phyloP scores from a whole-genome alignment of 2,888 invertebrate genomes.

The Amiota mariae region DNA sequence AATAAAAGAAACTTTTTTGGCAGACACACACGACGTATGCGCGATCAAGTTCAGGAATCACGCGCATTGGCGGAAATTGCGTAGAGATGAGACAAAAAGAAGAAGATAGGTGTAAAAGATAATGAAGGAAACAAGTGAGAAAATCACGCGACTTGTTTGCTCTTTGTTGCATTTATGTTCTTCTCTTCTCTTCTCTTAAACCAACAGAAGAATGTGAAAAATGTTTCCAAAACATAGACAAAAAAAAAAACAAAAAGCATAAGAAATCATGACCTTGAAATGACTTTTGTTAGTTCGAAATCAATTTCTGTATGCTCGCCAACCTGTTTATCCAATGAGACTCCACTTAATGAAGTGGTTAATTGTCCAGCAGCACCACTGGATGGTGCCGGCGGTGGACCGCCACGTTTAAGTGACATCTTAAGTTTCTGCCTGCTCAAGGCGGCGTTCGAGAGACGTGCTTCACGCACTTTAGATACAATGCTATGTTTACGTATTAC shows the following conservation, averaged over 20 bases:
- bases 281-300: background rate
- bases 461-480: constrained; percentile 39
- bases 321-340: constrained; percentile 57
- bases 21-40: constrained; percentile 49
- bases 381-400: constrained; percentile 65
- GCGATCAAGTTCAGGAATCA: constrained; percentile 52
- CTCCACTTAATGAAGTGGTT: constrained; percentile 54
- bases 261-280: constrained; percentile 27
- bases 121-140: background rate
- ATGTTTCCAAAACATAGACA: constrained; percentile 37
- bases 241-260: too few relatives aligned
- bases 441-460: constrained; percentile 58
- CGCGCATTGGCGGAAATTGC: constrained; percentile 32
- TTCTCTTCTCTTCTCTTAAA: constrained; percentile 28
- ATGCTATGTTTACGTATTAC: constrained; percentile 52
- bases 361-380: constrained; percentile 58
- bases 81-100: background rate
- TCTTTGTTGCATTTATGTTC: constrained; percentile 12
- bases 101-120: background rate
- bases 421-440: constrained; percentile 59
- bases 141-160: constrained; percentile 7
- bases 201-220: constrained; percentile 34
- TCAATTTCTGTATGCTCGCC: too few relatives aligned
- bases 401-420: constrained; percentile 69
- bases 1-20: constrained; percentile 39